A percentile compares a stretch with the other conserved stretches of the same genome.
Evolutionary conservation across 2,797 vertebrate species (phyloP).

Genomic region (Channallabes apus): DNA sequence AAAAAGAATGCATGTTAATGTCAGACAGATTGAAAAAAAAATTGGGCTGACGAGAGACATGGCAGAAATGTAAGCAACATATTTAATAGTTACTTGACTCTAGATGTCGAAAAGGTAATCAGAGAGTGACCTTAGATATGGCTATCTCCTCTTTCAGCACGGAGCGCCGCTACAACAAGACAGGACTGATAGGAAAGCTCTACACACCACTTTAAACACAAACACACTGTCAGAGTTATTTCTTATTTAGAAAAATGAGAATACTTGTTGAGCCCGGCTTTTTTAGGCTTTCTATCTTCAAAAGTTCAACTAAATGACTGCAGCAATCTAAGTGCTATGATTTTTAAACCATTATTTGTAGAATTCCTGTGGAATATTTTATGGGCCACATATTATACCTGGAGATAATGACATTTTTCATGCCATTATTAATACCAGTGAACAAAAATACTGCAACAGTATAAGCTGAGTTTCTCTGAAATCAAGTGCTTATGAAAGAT

Average conservation of each 20-base stretch:
- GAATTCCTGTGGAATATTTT: not conserved
- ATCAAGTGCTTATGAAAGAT: not conserved
- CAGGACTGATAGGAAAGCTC: not conserved
- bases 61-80: conserved; percentile 50
- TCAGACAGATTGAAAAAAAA: conserved; percentile 69
- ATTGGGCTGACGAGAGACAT: conserved; percentile 69
- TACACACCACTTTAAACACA: not conserved
- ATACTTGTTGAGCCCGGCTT: not conserved
- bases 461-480: too few species aligned
- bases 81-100: conserved; percentile 49
- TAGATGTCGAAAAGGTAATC: conserved; percentile 31
- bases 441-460: not conserved
- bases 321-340: not conserved
- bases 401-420: not conserved
- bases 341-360: not conserved
- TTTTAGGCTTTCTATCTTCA: too few species aligned
- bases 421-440: not conserved
- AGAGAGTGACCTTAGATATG: conserved; percentile 36
- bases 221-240: not conserved
- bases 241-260: not conserved
- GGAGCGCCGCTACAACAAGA: not conserved
- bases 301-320: not conserved
- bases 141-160: conserved; percentile 14
- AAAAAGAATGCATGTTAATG: not conserved
- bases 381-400: not conserved